Base-by-base conservation (phyloP, 2,113 vertebrate species). In the Scomber scombrus region DNA sequence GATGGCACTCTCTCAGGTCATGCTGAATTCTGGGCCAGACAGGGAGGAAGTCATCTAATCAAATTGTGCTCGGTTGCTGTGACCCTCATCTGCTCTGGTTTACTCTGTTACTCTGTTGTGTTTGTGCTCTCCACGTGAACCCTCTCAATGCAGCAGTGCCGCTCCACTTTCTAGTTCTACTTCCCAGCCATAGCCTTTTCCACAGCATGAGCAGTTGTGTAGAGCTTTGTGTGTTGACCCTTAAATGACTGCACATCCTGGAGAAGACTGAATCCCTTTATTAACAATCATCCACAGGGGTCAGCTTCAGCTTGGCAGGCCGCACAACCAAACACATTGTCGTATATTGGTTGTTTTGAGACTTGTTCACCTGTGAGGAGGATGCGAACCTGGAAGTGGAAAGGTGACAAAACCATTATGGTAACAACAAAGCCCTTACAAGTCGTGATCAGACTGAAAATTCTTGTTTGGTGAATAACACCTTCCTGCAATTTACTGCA, bases 31-130 rank as follows among this genome's bases (percentile, higher is more conserved):
- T 72, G 71, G 11, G 2, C 72, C 61, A 57, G 21, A 45, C 16
- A 71, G 68, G 68, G 77, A 85, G 80, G 71, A 80, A 56, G 61
- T 81, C 19, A 40, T 67, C 67, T 88, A 87, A 90, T 92, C 52
- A 26, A 89, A 92, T 85, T 75, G 60, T 62, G 40, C 43, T 79
- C 56, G 58, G 29, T 60, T 40, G 51, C 80, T 31, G 47, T 80
- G 76, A 84, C 46, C 76, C 67, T 74, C 76, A 40, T 82, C 58
- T 68, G 71, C 51, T 57, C 50, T 15, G 66, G 31, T 51, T 75
- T 71, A 3, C 68, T 31, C 29, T 23, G 9, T 40, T 9, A 40
- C 8, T 40, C 34, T 40, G 63, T 21, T 61, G 46, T 65, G 68
- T 52, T 73, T 60, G 46, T 75, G 5, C 60, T 75, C 72, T 84